Conservation (phyloP, 2,113 vertebrate genomes). For the Cyanoliseus patagonus region DNA sequence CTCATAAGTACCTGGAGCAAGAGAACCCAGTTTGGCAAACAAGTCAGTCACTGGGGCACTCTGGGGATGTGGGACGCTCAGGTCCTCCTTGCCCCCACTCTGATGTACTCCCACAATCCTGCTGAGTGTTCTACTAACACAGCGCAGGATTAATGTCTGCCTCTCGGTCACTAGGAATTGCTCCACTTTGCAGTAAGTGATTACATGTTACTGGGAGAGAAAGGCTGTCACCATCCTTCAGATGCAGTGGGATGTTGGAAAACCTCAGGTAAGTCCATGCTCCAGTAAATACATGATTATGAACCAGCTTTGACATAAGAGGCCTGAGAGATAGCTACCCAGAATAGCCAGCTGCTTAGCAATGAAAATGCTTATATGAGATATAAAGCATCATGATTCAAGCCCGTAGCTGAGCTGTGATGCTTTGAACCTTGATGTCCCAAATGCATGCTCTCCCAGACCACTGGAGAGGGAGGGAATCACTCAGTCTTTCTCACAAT, state of each 20-base stretch:
- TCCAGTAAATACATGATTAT: neutral
- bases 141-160: neutral
- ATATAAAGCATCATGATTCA: neutral
- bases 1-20: neutral
- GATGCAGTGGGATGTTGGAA: neutral
- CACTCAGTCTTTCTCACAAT: neutral
- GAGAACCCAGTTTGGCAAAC: neutral
- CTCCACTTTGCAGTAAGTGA: neutral
- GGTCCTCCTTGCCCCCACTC: neutral
- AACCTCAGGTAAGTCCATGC: neutral
- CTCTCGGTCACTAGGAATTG: neutral
- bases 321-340: neutral
- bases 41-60: neutral
- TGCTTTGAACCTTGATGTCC: neutral
- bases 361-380: neutral
- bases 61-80: neutral
- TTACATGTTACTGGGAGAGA: neutral
- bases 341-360: neutral
- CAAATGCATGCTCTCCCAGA: neutral
- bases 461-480: neutral
- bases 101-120: neutral
- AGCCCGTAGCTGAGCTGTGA: accelerated
- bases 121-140: neutral
- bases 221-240: neutral
- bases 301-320: neutral